Evolutionary conservation across 2,797 vertebrate genomes (phyloP), one percentile per base, ranked within the genome.

Genomic region (Oreonectes daqikongensis): DNA sequence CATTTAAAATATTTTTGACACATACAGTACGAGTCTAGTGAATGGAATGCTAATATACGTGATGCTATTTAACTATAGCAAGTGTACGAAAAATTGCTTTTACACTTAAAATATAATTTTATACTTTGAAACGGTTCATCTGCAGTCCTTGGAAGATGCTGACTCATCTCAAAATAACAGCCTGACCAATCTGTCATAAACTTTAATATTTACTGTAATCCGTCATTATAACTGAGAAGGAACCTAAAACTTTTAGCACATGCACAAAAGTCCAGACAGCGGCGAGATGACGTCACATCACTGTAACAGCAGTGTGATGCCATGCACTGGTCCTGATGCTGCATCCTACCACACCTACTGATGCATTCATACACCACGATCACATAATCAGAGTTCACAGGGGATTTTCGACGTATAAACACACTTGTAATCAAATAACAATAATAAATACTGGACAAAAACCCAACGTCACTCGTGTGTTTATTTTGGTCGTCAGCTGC

Each of bases 291-390:
- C 1, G 64, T 11, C 26, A 59, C 17, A 14, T 46, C 35, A 46
- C 65, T 17, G n/a, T 22, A 42, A 18, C 40, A 67, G 5, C 44
- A 28, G 59, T 3, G 28, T 64, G 71, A 64, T 40, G 46, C 4
- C 14, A 35, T 55, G 18, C 15, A 63, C 12, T 42, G 24, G 26
- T 55, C 60, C 18, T 74, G 17, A 28, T 74, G 35, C 46, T 74
- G 28, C n/a, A 20, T 42, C 3, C 7, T 18, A n/a, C 57, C 57
- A 74, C 72, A 75, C 72, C 61, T 44, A 66, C 48, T 22, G 11
- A 30, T 64, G 59, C 20, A 28, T 15, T 55, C 53, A 14, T 26
- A n/a, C 52, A 22, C 3, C 20, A 53, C 3, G 2, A 57, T 26
- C 53, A 57, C 24, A 17, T 9, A 12, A 15, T 44, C 42, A 44